phyloP scores from a whole-genome alignment of 1,140 invertebrate species.

The Planococcus citri region DNA sequence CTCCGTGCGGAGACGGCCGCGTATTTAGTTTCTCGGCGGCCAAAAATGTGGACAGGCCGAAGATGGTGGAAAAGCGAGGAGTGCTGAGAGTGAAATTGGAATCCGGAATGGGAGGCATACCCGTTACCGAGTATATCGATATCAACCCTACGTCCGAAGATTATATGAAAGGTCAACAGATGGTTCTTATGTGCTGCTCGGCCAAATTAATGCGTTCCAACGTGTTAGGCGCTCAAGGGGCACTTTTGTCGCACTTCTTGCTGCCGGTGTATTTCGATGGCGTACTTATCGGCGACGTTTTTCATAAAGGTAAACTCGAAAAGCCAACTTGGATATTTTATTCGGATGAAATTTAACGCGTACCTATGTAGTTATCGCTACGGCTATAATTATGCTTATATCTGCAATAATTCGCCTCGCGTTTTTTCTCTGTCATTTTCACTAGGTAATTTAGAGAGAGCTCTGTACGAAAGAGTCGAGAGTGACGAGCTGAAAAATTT shows the following conservation, averaged over 20 bases:
- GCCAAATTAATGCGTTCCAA: slow-evolving; percentile 92
- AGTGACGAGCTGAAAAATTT: not conserved
- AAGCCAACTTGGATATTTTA: not conserved
- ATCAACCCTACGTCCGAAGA: slow-evolving; percentile 45
- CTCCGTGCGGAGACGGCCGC: slow-evolving; percentile 86
- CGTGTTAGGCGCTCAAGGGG: slow-evolving; percentile 82
- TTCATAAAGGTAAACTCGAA: slow-evolving; percentile 47
- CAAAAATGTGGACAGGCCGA: slow-evolving; percentile 55
- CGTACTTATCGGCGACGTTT: slow-evolving; percentile 71
- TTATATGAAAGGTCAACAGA: slow-evolving; percentile 34
- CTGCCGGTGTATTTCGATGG: slow-evolving; percentile 78
- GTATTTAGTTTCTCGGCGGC: slow-evolving; percentile 12
- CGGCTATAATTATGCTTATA: too few relatives aligned
- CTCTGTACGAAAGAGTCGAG: not conserved
- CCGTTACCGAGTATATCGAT: slow-evolving; percentile 45
- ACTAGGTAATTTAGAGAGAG: slow-evolving; percentile 3
- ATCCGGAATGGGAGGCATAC: slow-evolving; percentile 89
- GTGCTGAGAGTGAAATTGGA: slow-evolving; percentile 88
- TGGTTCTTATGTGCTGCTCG: slow-evolving; percentile 85
- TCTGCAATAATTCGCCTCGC: too few relatives aligned
- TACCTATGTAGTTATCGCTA: too few relatives aligned
- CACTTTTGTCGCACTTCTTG: slow-evolving; percentile 70
- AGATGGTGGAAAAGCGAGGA: slow-evolving; percentile 75
- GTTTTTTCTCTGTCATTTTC: too few relatives aligned
- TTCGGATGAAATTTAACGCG: too few relatives aligned